Percentiles rank a stretch among this genome's conserved stretches.
Evolutionary conservation across 2,113 vertebrate genomes (phyloP).

Genomic region (Melospiza georgiana): DNA sequence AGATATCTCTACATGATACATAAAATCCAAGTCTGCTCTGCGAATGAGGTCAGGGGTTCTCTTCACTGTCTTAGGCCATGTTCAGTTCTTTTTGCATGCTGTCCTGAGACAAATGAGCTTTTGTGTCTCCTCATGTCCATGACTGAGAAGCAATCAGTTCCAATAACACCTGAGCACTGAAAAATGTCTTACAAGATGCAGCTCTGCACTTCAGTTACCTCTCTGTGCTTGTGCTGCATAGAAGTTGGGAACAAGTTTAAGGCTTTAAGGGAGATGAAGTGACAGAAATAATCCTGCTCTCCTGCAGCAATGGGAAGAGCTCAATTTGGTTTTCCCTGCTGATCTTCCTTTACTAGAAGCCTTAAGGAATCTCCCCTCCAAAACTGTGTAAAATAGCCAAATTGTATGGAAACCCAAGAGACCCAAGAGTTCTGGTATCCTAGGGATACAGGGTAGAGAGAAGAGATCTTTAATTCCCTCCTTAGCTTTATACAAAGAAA

Average conservation of each 20-base stretch:
- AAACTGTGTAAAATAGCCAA: not conserved
- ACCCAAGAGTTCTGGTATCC: not conserved
- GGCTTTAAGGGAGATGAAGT: not conserved
- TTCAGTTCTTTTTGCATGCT: not conserved
- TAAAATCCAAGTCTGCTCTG: not conserved
- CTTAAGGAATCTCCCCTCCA: not conserved
- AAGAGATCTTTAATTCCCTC: not conserved
- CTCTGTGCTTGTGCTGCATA: not conserved
- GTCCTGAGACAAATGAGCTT: not conserved
- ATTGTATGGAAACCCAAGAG: not conserved
- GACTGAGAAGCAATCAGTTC: not conserved
- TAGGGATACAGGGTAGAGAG: not conserved
- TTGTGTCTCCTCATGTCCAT: not conserved
- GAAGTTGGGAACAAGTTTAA: not conserved
- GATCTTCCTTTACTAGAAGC: not conserved
- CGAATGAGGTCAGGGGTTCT: not conserved
- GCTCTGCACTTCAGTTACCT: fast-evolving
- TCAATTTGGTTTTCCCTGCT: not conserved
- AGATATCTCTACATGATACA: not conserved
- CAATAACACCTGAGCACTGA: not conserved
- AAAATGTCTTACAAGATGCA: not conserved
- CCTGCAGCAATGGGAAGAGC: not conserved
- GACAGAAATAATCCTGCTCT: not conserved
- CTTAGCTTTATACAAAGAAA: not conserved
- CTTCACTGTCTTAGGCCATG: not conserved